Percentiles rank a stretch among this genome's conserved stretches.
Conservation (phyloP, 2,888 invertebrate species). For the Syritta pipiens region DNA sequence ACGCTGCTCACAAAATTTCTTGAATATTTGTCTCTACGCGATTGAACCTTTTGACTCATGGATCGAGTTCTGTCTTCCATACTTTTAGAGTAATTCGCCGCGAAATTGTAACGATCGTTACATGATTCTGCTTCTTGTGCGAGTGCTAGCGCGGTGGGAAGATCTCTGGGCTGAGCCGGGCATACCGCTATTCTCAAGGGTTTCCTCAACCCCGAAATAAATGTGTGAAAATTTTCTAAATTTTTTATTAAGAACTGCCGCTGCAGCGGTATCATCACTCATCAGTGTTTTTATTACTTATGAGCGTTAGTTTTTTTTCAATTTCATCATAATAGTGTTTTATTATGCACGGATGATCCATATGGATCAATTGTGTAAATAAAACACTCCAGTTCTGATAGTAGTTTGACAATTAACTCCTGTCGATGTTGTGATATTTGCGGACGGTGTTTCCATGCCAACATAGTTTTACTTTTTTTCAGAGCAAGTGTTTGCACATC, state of each 20-base stretch:
- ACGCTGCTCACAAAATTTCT: neutral
- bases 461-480: too few relatives aligned
- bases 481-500: too few relatives aligned
- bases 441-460: too few relatives aligned
- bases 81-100: neutral
- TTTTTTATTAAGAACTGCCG: neutral
- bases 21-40: neutral
- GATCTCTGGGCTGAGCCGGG: constrained; percentile 33
- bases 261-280: constrained; percentile 9
- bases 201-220: neutral
- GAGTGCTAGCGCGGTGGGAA: constrained; percentile 44
- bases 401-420: too few relatives aligned
- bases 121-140: constrained; percentile 39
- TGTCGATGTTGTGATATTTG: too few relatives aligned
- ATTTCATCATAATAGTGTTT: constrained; percentile 45
- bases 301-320: constrained; percentile 46
- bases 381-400: too few relatives aligned
- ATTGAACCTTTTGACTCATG: neutral
- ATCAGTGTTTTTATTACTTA: constrained; percentile 28
- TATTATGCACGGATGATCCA: too few relatives aligned
- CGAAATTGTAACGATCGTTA: neutral
- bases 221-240: neutral
- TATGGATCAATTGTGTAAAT: too few relatives aligned
- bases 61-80: neutral
- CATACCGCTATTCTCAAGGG: constrained; percentile 16